Evolutionary conservation across 2,888 invertebrate species (phyloP), one percentile per base, ranked within the genome.

Genomic region (Panzeria rudis): DNA sequence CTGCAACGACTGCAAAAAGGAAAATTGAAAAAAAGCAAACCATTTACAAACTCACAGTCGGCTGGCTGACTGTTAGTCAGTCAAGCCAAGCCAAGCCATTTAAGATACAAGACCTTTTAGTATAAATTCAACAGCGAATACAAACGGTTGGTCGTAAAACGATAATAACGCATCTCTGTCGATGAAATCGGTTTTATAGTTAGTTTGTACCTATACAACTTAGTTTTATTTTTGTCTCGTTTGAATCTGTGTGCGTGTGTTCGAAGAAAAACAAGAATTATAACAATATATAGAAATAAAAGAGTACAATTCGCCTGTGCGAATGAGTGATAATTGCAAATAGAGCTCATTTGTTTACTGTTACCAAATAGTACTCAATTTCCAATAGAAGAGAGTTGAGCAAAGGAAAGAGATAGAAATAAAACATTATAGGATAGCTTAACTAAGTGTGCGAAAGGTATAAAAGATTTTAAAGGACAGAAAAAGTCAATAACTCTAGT

Each of bases 101-200:
- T 32, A 72, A 64, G 38, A 71, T 41, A 83, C 62, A 54, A 82
- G 59, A 85, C 85, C 64, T 75, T 86, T 87, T 81, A 87, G 87
- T 87, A 75, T 83, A 71, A 72, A 71, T 78, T 76, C 81, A 78
- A 78, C 87, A 84, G 72, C 86, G 87, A 83, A 84, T 86, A 78
- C 75, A 71, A 73, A 75, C 82, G 84, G 86, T 87, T 86, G 62
- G 59, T 75, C 59, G 54, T 17, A 23, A 62, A 66, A 62, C 68
- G 29, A 59, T 50, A 75, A 38, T 32, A 54, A 72, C 71, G 69
- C 59, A 82, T 61, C 61, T 54, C 11, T 13, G 13, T 32, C 8
- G 17, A 2, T 35, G 23, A 25, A 29, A 73, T 7, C 56, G 59
- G 6, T 44, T n/a, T 25, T 77, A 64, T 15, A 5, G 41, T 23